A percentile compares a stretch with the other conserved stretches of the same genome.
phyloP scores from a whole-genome alignment of 2,888 invertebrate species.

The Drosophila mayaguana region DNA sequence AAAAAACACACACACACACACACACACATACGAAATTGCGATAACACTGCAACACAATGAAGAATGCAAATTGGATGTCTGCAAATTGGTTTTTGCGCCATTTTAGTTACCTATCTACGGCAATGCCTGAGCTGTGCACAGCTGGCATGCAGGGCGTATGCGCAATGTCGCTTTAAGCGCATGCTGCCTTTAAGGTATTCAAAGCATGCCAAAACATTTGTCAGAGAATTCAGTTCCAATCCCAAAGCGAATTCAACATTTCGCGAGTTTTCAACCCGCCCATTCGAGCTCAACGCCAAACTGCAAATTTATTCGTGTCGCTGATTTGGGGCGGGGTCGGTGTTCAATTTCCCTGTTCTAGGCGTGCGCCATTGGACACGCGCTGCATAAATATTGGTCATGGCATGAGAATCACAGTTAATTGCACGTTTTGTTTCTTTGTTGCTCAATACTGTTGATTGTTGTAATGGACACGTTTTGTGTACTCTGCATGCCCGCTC shows the following conservation, averaged over 20 bases:
- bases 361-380: slow-evolving; percentile 39
- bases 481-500: background rate
- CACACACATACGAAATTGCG: slow-evolving; percentile 4
- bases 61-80: slow-evolving; percentile 55
- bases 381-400: slow-evolving; percentile 62
- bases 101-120: slow-evolving; percentile 23
- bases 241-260: slow-evolving; percentile 49
- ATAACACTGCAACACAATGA: slow-evolving; percentile 44
- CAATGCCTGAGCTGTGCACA: background rate
- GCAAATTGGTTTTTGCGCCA: slow-evolving; percentile 55
- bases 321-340: slow-evolving; percentile 45
- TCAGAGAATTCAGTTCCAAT: slow-evolving; percentile 15
- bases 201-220: slow-evolving; percentile 19
- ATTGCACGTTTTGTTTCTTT: slow-evolving; percentile 69
- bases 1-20: background rate
- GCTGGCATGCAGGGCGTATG: slow-evolving; percentile 39
- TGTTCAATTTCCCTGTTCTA: slow-evolving; percentile 4
- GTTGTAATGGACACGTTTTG: slow-evolving; percentile 23
- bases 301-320: slow-evolving; percentile 45
- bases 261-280: slow-evolving; percentile 46
- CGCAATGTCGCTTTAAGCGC: slow-evolving; percentile 52
- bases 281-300: slow-evolving; percentile 40
- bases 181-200: slow-evolving; percentile 24
- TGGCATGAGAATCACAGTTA: slow-evolving; percentile 70
- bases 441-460: slow-evolving; percentile 46